A percentile compares a stretch with the other conserved stretches of the same genome.
Conservation (phyloP, 2,113 vertebrate genomes). For the Myotis lucifugus region DNA sequence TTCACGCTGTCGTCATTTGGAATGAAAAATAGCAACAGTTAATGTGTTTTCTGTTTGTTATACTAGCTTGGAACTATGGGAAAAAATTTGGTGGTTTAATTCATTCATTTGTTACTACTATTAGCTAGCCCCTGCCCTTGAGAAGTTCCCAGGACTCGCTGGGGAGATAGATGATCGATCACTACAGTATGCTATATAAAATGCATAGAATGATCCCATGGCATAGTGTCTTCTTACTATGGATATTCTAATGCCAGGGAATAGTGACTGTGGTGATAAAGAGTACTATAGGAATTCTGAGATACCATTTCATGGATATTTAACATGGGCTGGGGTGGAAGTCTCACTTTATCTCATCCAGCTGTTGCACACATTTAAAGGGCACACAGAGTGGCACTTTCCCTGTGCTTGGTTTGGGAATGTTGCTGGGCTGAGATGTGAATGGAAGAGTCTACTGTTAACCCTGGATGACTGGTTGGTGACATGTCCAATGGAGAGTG, state of each 20-base stretch:
- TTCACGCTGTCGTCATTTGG: background rate
- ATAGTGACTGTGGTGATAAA: background rate
- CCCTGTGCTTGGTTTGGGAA: background rate
- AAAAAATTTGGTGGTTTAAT: constrained; percentile 18
- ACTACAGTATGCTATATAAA: background rate
- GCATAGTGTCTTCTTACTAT: background rate
- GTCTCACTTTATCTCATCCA: background rate
- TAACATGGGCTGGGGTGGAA: background rate
- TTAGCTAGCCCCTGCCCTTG: constrained; percentile 29
- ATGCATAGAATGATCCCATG: background rate
- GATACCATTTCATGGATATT: background rate
- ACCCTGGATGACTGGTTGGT: background rate
- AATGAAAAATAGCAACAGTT: constrained; percentile 42
- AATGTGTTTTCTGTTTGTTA: background rate
- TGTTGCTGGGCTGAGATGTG: background rate
- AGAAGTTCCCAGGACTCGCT: background rate
- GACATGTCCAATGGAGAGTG: background rate
- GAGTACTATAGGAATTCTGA: background rate
- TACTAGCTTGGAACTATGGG: background rate
- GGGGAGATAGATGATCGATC: background rate
- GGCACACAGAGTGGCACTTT: background rate
- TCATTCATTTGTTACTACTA: constrained; percentile 16
- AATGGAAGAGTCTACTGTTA: background rate
- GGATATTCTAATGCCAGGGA: background rate
- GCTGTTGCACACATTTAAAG: background rate